phyloP scores from a whole-genome alignment of 2,888 invertebrate genomes.

The Trimorus sp. region DNA sequence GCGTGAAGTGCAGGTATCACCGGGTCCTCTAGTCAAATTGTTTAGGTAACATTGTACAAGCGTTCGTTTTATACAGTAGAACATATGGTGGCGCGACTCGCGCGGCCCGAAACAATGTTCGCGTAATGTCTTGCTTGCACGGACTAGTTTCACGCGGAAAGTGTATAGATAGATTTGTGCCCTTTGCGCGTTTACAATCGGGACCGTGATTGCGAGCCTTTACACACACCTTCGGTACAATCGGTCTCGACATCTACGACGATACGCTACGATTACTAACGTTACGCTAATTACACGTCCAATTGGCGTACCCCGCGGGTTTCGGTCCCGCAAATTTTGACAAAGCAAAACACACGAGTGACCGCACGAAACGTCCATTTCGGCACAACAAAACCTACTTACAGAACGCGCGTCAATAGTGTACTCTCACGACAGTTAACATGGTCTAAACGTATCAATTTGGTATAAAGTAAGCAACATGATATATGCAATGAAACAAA shows the following conservation, averaged over 20 bases:
- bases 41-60: conserved; percentile 54
- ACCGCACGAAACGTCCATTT: conserved; percentile 9
- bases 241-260: conserved; percentile 9
- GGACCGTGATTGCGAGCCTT: conserved; percentile 12
- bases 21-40: conserved; percentile 46
- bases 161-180: conserved; percentile 33
- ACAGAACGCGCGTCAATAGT: conserved; percentile 24
- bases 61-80: conserved; percentile 59
- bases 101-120: conserved; percentile 23
- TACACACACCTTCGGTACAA: conserved; percentile 37
- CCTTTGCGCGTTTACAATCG: conserved; percentile 36
- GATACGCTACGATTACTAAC: conserved; percentile 5
- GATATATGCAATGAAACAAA: conserved; percentile 37
- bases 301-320: conserved; percentile 17
- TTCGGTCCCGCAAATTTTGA: background rate
- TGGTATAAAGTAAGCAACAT: conserved; percentile 55
- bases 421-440: conserved; percentile 38
- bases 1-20: conserved; percentile 53
- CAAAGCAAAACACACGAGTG: conserved; percentile 29
- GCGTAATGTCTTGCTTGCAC: conserved; percentile 47
- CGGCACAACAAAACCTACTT: too few relatives aligned
- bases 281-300: conserved; percentile 34
- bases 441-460: conserved; percentile 46
- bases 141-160: conserved; percentile 59
- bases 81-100: conserved; percentile 58